phyloP scores from a whole-genome alignment of 2,113 vertebrate genomes.

The Heliornis fulica region DNA sequence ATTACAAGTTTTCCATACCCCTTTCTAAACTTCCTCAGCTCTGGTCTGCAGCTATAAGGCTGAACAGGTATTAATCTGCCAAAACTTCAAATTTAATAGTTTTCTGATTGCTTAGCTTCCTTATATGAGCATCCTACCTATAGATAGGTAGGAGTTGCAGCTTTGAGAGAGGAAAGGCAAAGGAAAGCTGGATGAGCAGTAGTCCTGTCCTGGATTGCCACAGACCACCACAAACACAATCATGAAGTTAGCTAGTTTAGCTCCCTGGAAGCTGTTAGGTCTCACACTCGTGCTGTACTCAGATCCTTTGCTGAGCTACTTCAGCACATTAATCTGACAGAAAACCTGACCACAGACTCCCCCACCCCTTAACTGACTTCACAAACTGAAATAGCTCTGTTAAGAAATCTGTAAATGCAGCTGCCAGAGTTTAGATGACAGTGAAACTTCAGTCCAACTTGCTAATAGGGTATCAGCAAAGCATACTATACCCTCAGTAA shows the following conservation, averaged over 20 bases:
- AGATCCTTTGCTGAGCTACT: background rate
- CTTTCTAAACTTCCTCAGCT: background rate
- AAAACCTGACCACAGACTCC: background rate
- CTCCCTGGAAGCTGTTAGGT: background rate
- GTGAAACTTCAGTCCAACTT: background rate
- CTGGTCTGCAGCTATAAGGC: background rate
- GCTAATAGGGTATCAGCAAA: background rate
- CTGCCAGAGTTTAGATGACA: background rate
- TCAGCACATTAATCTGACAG: background rate
- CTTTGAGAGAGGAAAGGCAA: background rate
- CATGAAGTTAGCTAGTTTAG: background rate
- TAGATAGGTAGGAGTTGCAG: background rate
- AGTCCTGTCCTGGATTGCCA: background rate
- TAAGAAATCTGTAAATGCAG: background rate
- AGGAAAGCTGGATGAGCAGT: background rate
- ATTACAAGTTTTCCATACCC: background rate
- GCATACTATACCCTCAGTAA: background rate
- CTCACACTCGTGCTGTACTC: background rate
- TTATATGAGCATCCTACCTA: background rate
- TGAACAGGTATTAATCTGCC: background rate
- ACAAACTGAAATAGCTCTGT: background rate
- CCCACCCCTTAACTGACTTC: background rate
- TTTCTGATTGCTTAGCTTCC: background rate
- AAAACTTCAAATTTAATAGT: background rate
- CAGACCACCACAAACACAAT: background rate